Base-by-base conservation (phyloP, 2,797 vertebrate species). In the Notolabrus celidotus region DNA sequence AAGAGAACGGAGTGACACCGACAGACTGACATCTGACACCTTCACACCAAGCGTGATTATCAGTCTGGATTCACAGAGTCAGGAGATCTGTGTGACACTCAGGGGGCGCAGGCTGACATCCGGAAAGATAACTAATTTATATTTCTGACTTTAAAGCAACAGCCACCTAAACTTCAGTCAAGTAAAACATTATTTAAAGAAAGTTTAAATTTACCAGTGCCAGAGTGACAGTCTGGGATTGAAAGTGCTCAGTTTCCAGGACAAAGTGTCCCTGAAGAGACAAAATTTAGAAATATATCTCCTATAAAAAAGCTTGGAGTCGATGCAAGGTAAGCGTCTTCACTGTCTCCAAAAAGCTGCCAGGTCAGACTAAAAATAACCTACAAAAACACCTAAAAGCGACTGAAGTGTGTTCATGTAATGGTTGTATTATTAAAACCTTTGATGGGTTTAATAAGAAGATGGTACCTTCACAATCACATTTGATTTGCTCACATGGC, bases 21-120 rank as follows among this genome's bases (percentile, higher is more conserved):
- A 59, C 43, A 43, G 39, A 41, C 17, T 61, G 72, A 73, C 20
- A 16, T 31, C 27, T 38, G 34, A 47, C 42, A 17, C 67, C 42
- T 54, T 72, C 66, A 77, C 52, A 82, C 50, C 69, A 20, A 71
- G 29, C 41, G 23, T 43, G 50, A 64, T 77, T 23, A 74, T 79
- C 34, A 34, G 12, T 71, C 45, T 66, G 42, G 47, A 77, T 65
- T 77, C 36, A 74, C 60, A 74, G 54, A 34, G 38, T 50, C 73
- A 54, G 66, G 14, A 82, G 77, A 74, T 54, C 55, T 55, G 51
- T 56, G 50, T 54, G 55, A 47, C 23, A 10, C 34, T 38, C 12
- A 52, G 71, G 19, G 42, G 58, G 51, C 23, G 45, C 2, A 2
- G 22, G 1, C 56, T 73, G 70, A 60, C 61, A 33, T 42, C 62